These are phyloP conservation scores for Cirrhinus molitorella DNA, from an alignment of 2,797 vertebrate genomes.

Conservation along the genomic window DNA sequence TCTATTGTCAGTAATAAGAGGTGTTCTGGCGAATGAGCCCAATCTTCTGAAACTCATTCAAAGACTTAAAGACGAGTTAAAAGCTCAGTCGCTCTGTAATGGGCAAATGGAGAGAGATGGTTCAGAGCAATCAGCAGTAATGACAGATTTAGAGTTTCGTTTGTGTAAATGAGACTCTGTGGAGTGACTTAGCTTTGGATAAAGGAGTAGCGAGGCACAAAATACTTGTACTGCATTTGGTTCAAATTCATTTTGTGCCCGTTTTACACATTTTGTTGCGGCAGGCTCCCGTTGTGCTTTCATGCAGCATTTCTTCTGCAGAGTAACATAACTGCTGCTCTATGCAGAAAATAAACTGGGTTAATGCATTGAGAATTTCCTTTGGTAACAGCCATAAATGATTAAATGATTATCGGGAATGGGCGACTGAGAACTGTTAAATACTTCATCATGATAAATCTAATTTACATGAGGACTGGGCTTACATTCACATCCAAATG, in stretches of 20 bases:
- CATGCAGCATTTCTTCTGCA: not conserved
- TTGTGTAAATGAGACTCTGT: not conserved
- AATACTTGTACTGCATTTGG: not conserved
- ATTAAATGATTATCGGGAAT: not conserved
- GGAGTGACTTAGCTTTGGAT: not conserved
- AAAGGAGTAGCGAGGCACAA: not conserved
- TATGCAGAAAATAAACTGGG: not conserved
- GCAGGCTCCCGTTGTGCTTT: not conserved
- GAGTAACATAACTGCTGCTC: not conserved
- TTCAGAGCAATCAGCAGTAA: constrained; percentile 37
- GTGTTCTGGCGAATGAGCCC: not conserved
- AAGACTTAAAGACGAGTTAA: constrained; percentile 21
- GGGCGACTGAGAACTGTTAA: not conserved
- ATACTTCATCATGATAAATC: not conserved
- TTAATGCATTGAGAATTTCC: not conserved
- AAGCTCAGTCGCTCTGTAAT: constrained; percentile 22
- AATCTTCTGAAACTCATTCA: constrained; percentile 24
- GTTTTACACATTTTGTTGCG: not conserved
- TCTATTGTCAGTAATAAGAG: constrained; percentile 5
- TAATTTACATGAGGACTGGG: constrained; percentile 10
- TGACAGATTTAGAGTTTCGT: constrained; percentile 7
- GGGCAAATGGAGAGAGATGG: constrained; percentile 10
- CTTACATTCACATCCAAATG: not conserved
- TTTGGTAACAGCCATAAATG: constrained; percentile 4
- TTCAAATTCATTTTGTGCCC: not conserved